Evolutionary conservation across 2,113 vertebrate genomes (phyloP).

Genomic region (Rutilus rutilus): DNA sequence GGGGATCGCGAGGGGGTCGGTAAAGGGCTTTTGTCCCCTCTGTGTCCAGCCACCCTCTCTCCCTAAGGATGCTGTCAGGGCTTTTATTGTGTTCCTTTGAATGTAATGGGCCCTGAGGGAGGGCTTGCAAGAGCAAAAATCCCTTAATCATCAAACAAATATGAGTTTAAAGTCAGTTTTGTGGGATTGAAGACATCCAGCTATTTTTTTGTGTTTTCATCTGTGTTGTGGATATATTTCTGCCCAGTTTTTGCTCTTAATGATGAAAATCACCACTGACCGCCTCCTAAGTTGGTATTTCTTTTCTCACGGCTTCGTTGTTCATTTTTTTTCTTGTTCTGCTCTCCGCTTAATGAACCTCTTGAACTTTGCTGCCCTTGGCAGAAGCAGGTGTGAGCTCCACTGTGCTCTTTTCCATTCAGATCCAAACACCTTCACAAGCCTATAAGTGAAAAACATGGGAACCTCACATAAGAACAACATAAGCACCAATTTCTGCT

Average conservation of each 20-base stretch:
- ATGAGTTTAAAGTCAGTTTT: conserved; percentile 25
- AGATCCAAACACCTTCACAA: conserved; percentile 41
- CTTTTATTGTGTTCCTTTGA: conserved; percentile 71
- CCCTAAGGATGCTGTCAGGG: conserved; percentile 72
- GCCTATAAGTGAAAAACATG: neutral
- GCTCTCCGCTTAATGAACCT: conserved; percentile 42
- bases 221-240: neutral
- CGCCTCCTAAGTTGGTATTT: neutral
- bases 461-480: conserved; percentile 28
- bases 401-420: conserved; percentile 41
- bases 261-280: neutral
- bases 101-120: conserved; percentile 66
- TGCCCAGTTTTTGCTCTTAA: neutral
- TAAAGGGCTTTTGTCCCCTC: conserved; percentile 66
- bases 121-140: conserved; percentile 8
- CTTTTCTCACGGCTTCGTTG: conserved; percentile 13
- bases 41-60: conserved; percentile 68
- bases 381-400: conserved; percentile 54
- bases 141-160: conserved; percentile 28
- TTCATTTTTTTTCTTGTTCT: conserved; percentile 24
- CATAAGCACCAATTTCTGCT: conserved; percentile 26
- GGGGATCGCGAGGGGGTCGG: conserved; percentile 47
- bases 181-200: neutral
- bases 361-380: conserved; percentile 49
- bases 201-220: neutral